These are phyloP conservation scores for Caenorhabditis wallacei DNA, from an alignment of 2,888 invertebrate genomes.

Conservation along the genomic window DNA sequence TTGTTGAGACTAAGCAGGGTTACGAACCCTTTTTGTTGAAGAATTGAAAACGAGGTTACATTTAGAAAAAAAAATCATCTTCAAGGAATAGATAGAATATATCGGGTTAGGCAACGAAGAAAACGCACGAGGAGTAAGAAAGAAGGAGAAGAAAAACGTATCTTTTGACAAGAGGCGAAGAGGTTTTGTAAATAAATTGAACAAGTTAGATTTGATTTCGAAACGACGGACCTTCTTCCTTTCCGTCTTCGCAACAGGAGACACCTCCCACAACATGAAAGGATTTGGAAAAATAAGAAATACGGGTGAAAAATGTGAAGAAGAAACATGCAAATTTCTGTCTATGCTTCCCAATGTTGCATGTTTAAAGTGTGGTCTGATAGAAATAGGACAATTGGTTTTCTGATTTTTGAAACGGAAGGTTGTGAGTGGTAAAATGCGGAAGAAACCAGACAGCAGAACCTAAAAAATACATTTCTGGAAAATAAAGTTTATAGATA, in stretches of 20 bases:
- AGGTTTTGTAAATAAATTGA: constrained; percentile 59
- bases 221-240: constrained; percentile 24
- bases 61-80: constrained; percentile 28
- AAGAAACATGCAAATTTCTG: constrained; percentile 35
- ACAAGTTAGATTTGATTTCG: constrained; percentile 68
- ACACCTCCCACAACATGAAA: constrained; percentile 5
- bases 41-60: constrained; percentile 24
- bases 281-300: not conserved
- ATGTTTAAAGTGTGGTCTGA: constrained; percentile 30
- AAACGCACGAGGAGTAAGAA: not conserved
- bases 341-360: constrained; percentile 11
- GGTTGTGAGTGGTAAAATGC: too few species aligned
- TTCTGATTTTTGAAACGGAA: not conserved
- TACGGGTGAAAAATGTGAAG: not conserved
- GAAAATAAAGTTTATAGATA: too few species aligned
- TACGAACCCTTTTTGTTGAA: constrained; percentile 27
- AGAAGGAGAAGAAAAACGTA: constrained; percentile 35
- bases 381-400: constrained; percentile 8
- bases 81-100: constrained; percentile 29
- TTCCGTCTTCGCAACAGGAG: not conserved
- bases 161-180: constrained; percentile 55
- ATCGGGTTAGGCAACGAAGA: constrained; percentile 30
- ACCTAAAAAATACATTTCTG: too few species aligned
- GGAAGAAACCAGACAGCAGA: too few species aligned
- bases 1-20: constrained; percentile 9